Evolutionary conservation across 2,797 vertebrate species (phyloP).

Genomic region (Anabacerthia variegaticeps): DNA sequence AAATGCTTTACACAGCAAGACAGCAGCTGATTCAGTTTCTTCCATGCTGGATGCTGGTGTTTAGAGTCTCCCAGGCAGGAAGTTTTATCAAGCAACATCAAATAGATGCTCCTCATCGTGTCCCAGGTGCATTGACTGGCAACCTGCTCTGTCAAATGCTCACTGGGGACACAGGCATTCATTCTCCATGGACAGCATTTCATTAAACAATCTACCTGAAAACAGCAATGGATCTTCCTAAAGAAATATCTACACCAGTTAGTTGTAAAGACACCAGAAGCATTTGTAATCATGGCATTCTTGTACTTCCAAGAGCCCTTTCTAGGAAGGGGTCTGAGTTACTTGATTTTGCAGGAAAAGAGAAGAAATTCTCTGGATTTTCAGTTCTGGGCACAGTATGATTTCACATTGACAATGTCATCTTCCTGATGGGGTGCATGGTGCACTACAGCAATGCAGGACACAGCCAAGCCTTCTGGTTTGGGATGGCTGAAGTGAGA

Average conservation of each 20-base stretch:
- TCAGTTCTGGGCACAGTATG: neutral
- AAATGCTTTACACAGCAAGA: neutral
- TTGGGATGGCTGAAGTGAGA: neutral
- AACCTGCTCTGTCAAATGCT: neutral
- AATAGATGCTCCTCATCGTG: neutral
- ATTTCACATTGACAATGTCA: neutral
- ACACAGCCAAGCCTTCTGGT: neutral
- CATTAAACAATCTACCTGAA: neutral
- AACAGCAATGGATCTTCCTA: neutral
- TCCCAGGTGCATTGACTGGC: neutral
- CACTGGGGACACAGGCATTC: fast-evolving
- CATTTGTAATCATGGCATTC: neutral
- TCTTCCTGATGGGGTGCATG: fast-evolving
- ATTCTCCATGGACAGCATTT: neutral
- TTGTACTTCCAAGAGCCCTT: neutral
- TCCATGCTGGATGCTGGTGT: neutral
- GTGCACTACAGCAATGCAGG: neutral
- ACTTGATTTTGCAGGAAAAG: neutral
- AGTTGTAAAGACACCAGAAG: neutral
- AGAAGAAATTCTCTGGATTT: neutral
- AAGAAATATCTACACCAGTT: neutral
- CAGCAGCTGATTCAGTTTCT: neutral
- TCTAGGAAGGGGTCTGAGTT: neutral
- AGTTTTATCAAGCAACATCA: neutral
- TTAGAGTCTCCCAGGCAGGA: neutral